Evolutionary conservation across 2,113 vertebrate species (phyloP).

Genomic region (Planiliza haematocheilus): DNA sequence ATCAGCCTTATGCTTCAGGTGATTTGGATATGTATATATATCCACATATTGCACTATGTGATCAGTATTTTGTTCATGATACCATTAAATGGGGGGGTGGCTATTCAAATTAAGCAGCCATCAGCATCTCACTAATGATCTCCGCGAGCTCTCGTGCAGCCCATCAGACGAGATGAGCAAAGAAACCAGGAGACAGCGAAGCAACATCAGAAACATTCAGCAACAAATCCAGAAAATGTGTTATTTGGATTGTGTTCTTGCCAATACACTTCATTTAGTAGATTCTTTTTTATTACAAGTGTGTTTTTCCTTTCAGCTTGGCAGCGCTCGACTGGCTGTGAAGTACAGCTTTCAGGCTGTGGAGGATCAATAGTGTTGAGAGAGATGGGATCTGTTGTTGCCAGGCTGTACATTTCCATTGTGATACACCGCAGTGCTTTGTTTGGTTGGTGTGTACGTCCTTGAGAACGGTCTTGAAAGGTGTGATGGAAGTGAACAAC

Average conservation of each 20-base stretch:
- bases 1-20: no score
- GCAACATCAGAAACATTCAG: slow-evolving; percentile 32
- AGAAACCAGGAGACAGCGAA: background rate
- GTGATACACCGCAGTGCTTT: background rate
- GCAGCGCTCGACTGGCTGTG: slow-evolving; percentile 4
- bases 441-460: slow-evolving; percentile 18
- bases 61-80: slow-evolving; percentile 4
- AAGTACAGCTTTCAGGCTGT: background rate
- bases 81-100: background rate
- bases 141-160: slow-evolving; percentile 8
- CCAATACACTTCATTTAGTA: no score
- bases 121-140: slow-evolving; percentile 46
- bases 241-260: slow-evolving; percentile 20
- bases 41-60: background rate
- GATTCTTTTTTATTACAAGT: no score
- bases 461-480: slow-evolving; percentile 36
- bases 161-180: background rate
- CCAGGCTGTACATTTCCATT: background rate
- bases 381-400: slow-evolving; percentile 23
- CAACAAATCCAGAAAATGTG: slow-evolving; percentile 1
- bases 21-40: no score
- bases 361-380: slow-evolving; percentile 1
- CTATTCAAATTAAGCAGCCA: slow-evolving; percentile 17
- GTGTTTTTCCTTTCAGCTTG: background rate
- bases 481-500: slow-evolving; percentile 36